Conservation (phyloP, 2,797 vertebrate genomes). For the Falco concolor region DNA sequence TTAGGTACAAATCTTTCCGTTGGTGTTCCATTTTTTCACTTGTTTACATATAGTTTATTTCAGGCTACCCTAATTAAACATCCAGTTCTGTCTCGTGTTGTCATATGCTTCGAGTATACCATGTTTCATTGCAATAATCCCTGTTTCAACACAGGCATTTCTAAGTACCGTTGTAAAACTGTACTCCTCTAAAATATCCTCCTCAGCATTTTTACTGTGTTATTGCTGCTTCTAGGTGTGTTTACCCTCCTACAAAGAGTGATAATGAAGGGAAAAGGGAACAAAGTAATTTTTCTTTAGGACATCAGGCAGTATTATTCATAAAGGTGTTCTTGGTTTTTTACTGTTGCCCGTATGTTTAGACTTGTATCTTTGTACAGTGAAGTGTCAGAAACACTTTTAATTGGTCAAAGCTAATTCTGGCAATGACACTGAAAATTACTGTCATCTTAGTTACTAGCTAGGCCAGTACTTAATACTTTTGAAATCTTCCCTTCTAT, state of each 20-base stretch:
- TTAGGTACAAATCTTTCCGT: neutral
- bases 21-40: neutral
- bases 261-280: neutral
- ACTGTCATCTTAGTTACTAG: neutral
- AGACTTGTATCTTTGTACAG: neutral
- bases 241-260: neutral
- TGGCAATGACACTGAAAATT: neutral
- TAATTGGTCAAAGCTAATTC: neutral
- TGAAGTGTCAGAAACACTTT: neutral
- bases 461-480: neutral
- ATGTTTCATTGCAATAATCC: neutral
- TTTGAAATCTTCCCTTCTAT: neutral
- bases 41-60: neutral
- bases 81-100: neutral
- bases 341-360: neutral
- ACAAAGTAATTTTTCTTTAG: neutral
- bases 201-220: neutral
- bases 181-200: neutral
- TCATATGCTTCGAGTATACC: neutral
- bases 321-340: neutral
- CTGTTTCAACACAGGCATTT: neutral
- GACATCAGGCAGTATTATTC: neutral
- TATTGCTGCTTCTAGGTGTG: neutral
- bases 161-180: neutral
- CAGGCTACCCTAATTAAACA: neutral